Evolutionary conservation across 2,797 vertebrate genomes (phyloP).

Genomic region (Champsocephalus esox): DNA sequence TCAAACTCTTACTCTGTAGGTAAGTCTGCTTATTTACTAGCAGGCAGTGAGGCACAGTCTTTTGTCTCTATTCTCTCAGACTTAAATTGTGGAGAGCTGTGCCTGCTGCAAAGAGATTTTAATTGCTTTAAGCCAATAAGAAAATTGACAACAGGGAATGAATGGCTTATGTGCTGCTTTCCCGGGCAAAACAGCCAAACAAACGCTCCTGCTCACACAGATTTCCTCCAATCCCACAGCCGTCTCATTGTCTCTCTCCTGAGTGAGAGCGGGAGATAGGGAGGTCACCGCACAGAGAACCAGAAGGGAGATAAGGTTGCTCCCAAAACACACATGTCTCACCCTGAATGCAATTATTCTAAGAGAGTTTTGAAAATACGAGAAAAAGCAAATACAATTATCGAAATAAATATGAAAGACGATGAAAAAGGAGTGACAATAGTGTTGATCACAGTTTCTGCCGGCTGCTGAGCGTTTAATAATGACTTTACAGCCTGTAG

Average conservation of each 20-base stretch:
- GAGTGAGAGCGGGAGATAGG: conserved; percentile 52
- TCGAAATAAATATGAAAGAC: conserved; percentile 20
- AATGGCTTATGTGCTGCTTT: conserved; percentile 59
- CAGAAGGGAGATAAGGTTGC: conserved; percentile 28
- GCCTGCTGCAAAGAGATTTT: conserved; percentile 56
- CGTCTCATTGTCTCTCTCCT: conserved; percentile 56
- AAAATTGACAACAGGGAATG: conserved; percentile 57
- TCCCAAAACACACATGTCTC: conserved; percentile 31
- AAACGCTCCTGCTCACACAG: conserved; percentile 51
- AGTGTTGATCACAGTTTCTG: conserved; percentile 37
- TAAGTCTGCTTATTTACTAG: conserved; percentile 55
- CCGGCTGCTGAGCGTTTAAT: conserved; percentile 35
- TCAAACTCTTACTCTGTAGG: conserved; percentile 35
- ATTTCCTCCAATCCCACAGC: conserved; percentile 62
- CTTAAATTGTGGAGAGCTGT: conserved; percentile 38
- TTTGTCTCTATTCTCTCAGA: conserved; percentile 50
- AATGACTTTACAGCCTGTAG: conserved; percentile 61
- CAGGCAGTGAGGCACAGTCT: conserved; percentile 31
- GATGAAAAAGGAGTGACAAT: conserved; percentile 19
- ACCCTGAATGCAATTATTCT: conserved; percentile 20
- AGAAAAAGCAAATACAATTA: conserved; percentile 1
- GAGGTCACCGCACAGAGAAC: conserved; percentile 43
- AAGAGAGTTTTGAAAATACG: conserved; percentile 8
- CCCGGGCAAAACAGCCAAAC: conserved; percentile 47
- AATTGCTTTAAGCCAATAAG: conserved; percentile 76